Percentiles rank a stretch among this genome's conserved stretches.
Evolutionary conservation across 2,888 invertebrate species (phyloP).

Genomic region (Cosmia pyralina): DNA sequence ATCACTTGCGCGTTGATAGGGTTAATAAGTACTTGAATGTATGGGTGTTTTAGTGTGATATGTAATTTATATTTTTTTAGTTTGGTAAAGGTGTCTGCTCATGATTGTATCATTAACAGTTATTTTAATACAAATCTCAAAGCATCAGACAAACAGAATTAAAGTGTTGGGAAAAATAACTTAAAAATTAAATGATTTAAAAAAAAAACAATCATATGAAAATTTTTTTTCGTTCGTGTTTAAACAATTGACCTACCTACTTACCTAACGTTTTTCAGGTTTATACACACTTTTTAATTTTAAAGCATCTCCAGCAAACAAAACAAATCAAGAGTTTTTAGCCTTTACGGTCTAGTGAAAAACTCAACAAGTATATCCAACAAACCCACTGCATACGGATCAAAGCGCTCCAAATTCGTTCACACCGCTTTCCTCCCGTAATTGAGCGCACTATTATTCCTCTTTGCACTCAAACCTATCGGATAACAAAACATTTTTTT

Average conservation of each 20-base stretch:
- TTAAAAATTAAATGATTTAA: neutral
- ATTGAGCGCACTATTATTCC: constrained; percentile 56
- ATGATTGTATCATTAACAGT: neutral
- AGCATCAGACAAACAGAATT: neutral
- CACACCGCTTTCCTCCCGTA: constrained; percentile 59
- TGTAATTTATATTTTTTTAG: neutral
- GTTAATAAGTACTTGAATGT: constrained; percentile 42
- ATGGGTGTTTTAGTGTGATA: neutral
- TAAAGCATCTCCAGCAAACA: constrained; percentile 12
- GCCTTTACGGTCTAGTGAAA: constrained; percentile 8
- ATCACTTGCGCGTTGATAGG: constrained; percentile 44
- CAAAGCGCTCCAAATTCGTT: constrained; percentile 49
- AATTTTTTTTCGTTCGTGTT: neutral
- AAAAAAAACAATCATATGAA: no score
- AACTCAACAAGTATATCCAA: constrained; percentile 26
- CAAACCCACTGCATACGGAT: constrained; percentile 34
- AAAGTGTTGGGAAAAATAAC: neutral
- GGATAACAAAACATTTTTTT: constrained; percentile 65
- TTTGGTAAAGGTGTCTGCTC: neutral
- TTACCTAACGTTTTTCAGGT: no score
- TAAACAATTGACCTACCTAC: neutral
- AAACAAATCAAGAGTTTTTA: neutral
- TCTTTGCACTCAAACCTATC: constrained; percentile 58
- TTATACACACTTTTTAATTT: neutral
- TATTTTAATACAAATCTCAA: neutral